Evolutionary conservation across 2,113 vertebrate genomes (phyloP).

Genomic region (Meleagris gallopavo): DNA sequence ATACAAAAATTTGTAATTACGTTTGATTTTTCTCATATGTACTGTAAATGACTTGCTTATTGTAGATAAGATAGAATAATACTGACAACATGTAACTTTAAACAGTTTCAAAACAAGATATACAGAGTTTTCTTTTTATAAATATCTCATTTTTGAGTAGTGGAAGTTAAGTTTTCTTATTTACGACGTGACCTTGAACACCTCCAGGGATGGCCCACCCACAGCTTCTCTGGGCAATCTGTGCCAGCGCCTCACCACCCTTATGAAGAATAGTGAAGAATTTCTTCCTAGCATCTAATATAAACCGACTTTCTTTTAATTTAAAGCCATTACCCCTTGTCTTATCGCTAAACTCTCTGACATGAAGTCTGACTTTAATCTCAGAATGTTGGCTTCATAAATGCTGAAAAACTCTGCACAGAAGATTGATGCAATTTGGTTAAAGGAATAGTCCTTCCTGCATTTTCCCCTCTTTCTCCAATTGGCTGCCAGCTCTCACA

Average conservation of each 20-base stretch:
- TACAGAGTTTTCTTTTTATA: background rate
- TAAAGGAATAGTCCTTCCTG: background rate
- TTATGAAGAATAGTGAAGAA: background rate
- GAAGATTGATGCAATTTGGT: rapidly evolving
- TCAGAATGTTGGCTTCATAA: background rate
- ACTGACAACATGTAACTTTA: background rate
- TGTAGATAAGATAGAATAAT: background rate
- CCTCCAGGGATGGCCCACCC: background rate
- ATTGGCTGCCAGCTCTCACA: background rate
- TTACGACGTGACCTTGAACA: background rate
- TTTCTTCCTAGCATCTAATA: background rate
- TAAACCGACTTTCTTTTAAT: background rate
- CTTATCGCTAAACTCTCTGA: background rate
- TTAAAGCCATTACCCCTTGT: background rate
- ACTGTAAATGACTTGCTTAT: background rate
- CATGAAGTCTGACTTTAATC: background rate
- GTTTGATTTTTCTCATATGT: background rate
- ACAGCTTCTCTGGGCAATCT: background rate
- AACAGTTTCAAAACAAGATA: background rate
- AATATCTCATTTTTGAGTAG: background rate
- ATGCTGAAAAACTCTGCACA: background rate
- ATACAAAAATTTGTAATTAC: background rate
- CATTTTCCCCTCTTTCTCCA: background rate
- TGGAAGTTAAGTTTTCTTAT: background rate
- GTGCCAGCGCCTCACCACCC: background rate